These are phyloP conservation scores for Cephus runcator DNA, from an alignment of 2,888 invertebrate species.

Conservation along the genomic window DNA sequence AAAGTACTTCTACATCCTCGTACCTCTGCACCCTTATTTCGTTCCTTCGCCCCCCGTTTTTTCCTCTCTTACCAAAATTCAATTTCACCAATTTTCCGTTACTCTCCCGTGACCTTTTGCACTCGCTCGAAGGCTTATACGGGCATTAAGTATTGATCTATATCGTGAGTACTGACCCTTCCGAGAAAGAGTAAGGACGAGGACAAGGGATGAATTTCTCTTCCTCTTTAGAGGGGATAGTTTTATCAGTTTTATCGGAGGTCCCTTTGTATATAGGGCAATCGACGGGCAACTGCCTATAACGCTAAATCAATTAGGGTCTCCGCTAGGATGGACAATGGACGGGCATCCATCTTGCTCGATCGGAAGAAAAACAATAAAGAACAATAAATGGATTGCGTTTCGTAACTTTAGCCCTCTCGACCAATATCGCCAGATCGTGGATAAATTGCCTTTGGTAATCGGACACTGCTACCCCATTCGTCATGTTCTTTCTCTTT, in stretches of 20 bases:
- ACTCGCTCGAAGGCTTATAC: not conserved
- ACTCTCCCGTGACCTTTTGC: not conserved
- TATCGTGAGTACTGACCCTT: not conserved
- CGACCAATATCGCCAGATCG: constrained; percentile 17
- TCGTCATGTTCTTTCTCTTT: not conserved
- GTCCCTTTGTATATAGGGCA: not conserved
- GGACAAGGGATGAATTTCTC: not conserved
- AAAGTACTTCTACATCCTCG: not conserved
- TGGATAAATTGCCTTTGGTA: constrained; percentile 11
- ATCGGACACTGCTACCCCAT: constrained; percentile 1
- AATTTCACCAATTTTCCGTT: not conserved
- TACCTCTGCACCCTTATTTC: not conserved
- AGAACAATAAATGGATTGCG: constrained; percentile 22
- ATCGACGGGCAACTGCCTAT: not conserved
- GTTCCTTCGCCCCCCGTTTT: not conserved
- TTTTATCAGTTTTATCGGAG: not conserved
- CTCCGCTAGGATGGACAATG: constrained; percentile 8
- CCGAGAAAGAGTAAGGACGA: not conserved
- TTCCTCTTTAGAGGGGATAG: not conserved
- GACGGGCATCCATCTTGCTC: constrained; percentile 14
- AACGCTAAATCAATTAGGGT: constrained; percentile 22
- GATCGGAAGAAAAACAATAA: constrained; percentile 16
- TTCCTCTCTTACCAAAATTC: not conserved
- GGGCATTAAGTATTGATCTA: not conserved
- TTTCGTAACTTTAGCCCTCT: constrained; percentile 18